phyloP scores from a whole-genome alignment of 2,113 vertebrate genomes.

The Apeltes quadracus region DNA sequence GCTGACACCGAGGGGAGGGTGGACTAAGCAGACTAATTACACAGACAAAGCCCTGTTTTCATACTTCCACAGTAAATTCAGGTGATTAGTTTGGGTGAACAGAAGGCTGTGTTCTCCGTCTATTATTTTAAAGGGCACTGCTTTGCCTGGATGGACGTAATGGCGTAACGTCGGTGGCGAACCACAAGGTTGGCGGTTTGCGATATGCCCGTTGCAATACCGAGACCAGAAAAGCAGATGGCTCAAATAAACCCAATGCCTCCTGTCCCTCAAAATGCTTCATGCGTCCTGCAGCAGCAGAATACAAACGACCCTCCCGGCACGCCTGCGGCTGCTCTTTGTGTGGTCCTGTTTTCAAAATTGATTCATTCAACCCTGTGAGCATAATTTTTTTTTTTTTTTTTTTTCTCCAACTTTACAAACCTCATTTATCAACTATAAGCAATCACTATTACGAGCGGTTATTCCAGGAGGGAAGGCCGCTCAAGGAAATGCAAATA shows the following conservation, averaged over 20 bases:
- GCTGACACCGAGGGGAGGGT: slow-evolving; percentile 43
- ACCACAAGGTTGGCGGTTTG: slow-evolving; percentile 1
- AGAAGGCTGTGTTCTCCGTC: slow-evolving; percentile 6
- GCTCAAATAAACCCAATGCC: slow-evolving; percentile 37
- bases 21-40: slow-evolving; percentile 59
- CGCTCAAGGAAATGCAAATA: slow-evolving; percentile 68
- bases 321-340: slow-evolving; percentile 3
- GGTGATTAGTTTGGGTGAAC: slow-evolving; percentile 22
- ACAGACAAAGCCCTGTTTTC: slow-evolving; percentile 43
- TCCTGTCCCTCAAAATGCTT: slow-evolving; percentile 27
- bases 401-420: slow-evolving; percentile 20
- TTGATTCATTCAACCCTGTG: slow-evolving; percentile 40
- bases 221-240: slow-evolving; percentile 18
- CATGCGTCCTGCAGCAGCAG: slow-evolving; percentile 8
- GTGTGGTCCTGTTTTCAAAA: slow-evolving; percentile 35
- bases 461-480: slow-evolving; percentile 52
- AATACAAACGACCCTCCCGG: slow-evolving; percentile 27
- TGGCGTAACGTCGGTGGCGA: background rate
- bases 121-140: slow-evolving; percentile 1
- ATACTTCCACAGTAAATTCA: slow-evolving; percentile 25
- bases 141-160: slow-evolving; percentile 1
- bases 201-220: background rate
- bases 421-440: slow-evolving; percentile 43
- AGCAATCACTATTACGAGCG: slow-evolving; percentile 38
- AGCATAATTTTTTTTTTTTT: slow-evolving; percentile 38